Evolutionary conservation across 2,113 vertebrate species (phyloP), one percentile per base, ranked within the genome.

Genomic region (Centrocercus urophasianus): DNA sequence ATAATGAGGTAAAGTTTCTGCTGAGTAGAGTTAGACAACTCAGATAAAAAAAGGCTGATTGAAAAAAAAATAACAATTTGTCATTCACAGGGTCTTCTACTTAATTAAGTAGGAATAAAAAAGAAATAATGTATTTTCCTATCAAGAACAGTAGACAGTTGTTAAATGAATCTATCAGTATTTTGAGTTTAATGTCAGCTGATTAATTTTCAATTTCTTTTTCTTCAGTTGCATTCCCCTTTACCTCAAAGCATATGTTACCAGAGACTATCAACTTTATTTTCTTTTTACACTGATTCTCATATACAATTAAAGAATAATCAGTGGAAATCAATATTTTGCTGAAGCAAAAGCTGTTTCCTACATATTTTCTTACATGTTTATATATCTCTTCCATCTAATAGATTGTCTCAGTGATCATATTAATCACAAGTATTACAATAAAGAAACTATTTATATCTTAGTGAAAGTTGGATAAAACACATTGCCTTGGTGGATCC

Each of bases 381-480:
- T 81, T 74, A 60, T 91, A 95, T 92, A 74, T 85, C 13, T 78
- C 57, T 78, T 82, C 86, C 74, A 86, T 78, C 71, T 64, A 81
- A 64, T 57, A 78, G 28, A 72, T 86, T 75, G 7, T 28, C 57
- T 89, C 19, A 72, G 71, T 89, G 72, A 96, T 95, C 74, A 87
- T 45, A 45, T 91, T 95, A 81, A 92, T 92, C 67, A 87, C 36
- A 72, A 89, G 54, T 47, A 71, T 92, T 80, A 87, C 22, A 50
- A 30, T 73, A 86, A 86, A 89, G 20, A 11, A 77, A 63, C 82
- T 91, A 85, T 95, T 95, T 96, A 95, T 93, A 74, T 80, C 94
- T 79, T 87, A 91, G 92, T 83, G 84, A 95, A 93, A 96, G 90
- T 94, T 91, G 91, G 71, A 70, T 92, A 94, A 86, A 93, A 92